A percentile compares a stretch with the other conserved stretches of the same genome.
phyloP scores from a whole-genome alignment of 2,113 vertebrate genomes.

The Ciconia stormi region DNA sequence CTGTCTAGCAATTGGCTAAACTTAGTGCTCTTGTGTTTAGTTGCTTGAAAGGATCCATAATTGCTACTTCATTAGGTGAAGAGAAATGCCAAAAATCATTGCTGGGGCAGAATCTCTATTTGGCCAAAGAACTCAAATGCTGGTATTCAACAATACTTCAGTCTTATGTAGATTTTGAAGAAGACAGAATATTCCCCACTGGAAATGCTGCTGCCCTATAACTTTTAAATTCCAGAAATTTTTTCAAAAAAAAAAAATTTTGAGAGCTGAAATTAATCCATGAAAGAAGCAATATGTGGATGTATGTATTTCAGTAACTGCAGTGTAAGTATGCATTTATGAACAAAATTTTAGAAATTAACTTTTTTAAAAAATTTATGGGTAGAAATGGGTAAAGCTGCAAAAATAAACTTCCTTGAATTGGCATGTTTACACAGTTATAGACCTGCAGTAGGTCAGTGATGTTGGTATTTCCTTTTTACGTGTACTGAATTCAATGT shows the following conservation, averaged over 20 bases:
- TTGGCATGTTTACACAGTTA: background rate
- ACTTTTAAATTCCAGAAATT: background rate
- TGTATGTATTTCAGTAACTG: background rate
- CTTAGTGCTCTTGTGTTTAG: background rate
- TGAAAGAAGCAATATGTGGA: background rate
- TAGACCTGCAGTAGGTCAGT: background rate
- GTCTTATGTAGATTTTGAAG: background rate
- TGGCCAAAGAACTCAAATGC: background rate
- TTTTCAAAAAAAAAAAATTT: background rate
- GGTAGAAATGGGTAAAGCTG: background rate
- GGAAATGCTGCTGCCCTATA: background rate
- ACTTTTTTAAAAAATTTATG: background rate
- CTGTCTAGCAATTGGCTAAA: background rate
- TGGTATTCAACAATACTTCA: background rate
- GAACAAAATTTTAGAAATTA: background rate
- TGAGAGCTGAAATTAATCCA: background rate
- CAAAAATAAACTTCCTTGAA: background rate
- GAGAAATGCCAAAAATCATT: background rate
- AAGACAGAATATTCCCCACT: background rate
- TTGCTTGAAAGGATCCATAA: background rate
- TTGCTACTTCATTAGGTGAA: background rate
- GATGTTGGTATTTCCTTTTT: background rate
- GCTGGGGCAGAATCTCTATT: background rate
- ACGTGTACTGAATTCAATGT: background rate
- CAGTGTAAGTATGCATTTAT: background rate